These are phyloP conservation scores for Hipposideros larvatus DNA, from an alignment of 2,797 vertebrate genomes.

Conservation along the genomic window DNA sequence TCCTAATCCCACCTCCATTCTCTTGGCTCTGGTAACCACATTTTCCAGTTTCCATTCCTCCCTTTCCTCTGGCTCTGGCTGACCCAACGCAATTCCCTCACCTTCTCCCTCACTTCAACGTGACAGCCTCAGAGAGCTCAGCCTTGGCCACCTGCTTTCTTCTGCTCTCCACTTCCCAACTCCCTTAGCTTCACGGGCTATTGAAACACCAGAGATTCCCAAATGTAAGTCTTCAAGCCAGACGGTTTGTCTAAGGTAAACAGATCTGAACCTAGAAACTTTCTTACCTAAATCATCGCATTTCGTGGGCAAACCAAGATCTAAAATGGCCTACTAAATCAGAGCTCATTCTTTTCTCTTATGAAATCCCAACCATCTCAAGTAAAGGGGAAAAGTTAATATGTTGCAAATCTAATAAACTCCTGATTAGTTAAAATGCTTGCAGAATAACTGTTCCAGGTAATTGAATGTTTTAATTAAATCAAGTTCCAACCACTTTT, in stretches of 20 bases:
- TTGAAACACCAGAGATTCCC: neutral
- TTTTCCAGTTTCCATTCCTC: neutral
- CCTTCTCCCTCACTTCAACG: neutral
- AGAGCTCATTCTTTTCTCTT: neutral
- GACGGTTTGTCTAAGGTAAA: neutral
- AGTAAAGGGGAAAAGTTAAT: slow-evolving; percentile 28
- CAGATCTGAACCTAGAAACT: neutral
- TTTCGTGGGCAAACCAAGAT: neutral
- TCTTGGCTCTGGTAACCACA: neutral
- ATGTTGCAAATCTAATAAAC: slow-evolving; percentile 36
- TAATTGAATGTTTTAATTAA: slow-evolving; percentile 61
- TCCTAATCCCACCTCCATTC: neutral
- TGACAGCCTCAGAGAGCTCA: neutral
- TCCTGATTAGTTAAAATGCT: slow-evolving; percentile 56
- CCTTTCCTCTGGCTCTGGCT: neutral
- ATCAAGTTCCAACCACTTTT: slow-evolving; percentile 13
- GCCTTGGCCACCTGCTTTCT: neutral
- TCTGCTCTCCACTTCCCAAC: neutral
- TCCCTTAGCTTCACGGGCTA: neutral
- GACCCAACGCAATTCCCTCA: neutral
- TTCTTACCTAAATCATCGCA: neutral
- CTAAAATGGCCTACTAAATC: neutral
- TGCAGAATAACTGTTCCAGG: neutral
- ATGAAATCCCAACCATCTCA: slow-evolving; percentile 2
- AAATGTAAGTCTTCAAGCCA: neutral